Conservation (phyloP, 2,888 invertebrate genomes). For the Luperina nickerlii region DNA sequence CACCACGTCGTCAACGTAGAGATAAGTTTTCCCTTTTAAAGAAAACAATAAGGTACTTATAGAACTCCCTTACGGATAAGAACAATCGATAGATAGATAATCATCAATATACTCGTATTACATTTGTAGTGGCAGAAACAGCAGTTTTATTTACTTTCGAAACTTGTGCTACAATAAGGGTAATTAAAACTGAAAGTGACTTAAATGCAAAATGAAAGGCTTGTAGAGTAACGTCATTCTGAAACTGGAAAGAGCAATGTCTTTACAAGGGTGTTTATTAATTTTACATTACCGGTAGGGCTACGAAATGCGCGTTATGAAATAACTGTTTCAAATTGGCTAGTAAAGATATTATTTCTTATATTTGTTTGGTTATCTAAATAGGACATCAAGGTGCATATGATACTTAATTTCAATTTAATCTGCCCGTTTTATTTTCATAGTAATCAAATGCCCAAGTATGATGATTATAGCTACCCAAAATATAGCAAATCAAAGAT, state of each 20-base stretch:
- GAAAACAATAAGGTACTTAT: background rate
- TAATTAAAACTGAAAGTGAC: constrained; percentile 19
- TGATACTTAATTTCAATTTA: too few species aligned
- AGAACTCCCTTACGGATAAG: background rate
- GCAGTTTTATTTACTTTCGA: background rate
- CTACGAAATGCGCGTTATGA: constrained; percentile 32
- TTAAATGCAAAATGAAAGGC: constrained; percentile 31
- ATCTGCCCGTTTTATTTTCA: background rate
- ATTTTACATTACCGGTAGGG: constrained; percentile 34
- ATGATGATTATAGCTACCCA: background rate
- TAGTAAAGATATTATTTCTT: background rate
- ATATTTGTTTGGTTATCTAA: background rate
- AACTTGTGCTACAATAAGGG: background rate
- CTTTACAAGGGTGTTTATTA: constrained; percentile 54
- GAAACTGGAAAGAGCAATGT: constrained; percentile 39
- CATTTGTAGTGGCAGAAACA: background rate
- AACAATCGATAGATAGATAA: background rate
- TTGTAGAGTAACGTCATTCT: constrained; percentile 18
- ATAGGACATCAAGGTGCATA: background rate
- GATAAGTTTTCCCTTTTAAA: background rate
- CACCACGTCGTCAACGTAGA: background rate
- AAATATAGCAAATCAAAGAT: background rate
- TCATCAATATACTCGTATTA: background rate
- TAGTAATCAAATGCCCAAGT: background rate
- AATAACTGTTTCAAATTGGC: background rate